phyloP scores from a whole-genome alignment of 2,888 invertebrate species.

The Schizaphis graminum region DNA sequence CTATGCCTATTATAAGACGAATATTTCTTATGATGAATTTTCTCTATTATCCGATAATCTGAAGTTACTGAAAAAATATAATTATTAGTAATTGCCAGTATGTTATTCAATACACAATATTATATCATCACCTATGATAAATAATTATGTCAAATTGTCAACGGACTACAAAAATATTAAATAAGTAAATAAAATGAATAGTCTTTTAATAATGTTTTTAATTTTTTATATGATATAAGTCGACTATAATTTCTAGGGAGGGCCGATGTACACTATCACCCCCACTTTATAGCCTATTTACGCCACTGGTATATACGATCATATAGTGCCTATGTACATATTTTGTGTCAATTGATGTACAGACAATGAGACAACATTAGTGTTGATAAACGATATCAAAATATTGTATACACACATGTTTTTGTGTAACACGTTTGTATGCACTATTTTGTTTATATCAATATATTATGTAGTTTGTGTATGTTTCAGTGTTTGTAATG shows the following conservation, averaged over 20 bases:
- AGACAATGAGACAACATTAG: background rate
- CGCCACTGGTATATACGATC: background rate
- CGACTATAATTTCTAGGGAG: background rate
- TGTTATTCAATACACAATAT: background rate
- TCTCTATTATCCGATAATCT: background rate
- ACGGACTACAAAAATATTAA: background rate
- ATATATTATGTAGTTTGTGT: background rate
- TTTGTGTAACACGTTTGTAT: constrained; percentile 5
- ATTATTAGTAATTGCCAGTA: background rate
- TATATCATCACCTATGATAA: background rate
- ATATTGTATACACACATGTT: constrained; percentile 47
- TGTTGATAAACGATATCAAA: constrained; percentile 58
- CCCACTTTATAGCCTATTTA: background rate
- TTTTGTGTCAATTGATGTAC: background rate
- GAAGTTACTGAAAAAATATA: background rate
- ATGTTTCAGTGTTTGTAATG: background rate
- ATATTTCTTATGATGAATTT: background rate
- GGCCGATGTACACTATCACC: background rate
- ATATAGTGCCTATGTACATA: background rate
- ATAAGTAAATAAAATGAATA: background rate
- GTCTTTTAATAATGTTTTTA: background rate
- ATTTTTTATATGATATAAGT: background rate
- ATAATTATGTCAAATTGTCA: background rate
- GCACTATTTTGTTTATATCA: background rate
- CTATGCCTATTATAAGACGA: background rate